Conservation (phyloP, 2,888 invertebrate species). For the Xestia c-nigrum region DNA sequence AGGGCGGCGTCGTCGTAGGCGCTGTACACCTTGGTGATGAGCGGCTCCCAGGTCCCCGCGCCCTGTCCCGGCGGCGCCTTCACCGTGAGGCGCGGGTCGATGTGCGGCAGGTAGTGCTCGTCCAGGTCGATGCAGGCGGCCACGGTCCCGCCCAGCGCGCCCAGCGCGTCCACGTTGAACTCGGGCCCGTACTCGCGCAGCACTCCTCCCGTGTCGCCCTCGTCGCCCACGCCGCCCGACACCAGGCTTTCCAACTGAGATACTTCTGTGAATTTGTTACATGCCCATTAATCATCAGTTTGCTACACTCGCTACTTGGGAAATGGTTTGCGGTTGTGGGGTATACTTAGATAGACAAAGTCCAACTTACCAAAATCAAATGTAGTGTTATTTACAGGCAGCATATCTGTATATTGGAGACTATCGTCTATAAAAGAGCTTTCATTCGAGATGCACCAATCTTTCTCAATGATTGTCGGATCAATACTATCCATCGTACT, state of each 20-base stretch:
- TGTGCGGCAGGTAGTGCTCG: slow-evolving; percentile 82
- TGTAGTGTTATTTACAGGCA: slow-evolving; percentile 66
- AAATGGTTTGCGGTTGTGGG: neutral
- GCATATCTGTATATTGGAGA: slow-evolving; percentile 68
- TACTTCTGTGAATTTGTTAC: slow-evolving; percentile 11
- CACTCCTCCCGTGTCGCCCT: slow-evolving; percentile 7
- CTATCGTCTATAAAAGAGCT: slow-evolving; percentile 53
- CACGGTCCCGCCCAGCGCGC: slow-evolving; percentile 20
- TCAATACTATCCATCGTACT: slow-evolving; percentile 77
- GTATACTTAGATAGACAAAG: neutral
- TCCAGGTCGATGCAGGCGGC: slow-evolving; percentile 71
- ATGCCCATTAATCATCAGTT: neutral
- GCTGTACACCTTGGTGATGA: slow-evolving; percentile 76
- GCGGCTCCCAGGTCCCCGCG: slow-evolving; percentile 74
- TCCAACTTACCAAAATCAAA: slow-evolving; percentile 73
- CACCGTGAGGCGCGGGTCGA: slow-evolving; percentile 82
- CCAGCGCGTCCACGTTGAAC: slow-evolving; percentile 66
- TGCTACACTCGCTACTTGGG: neutral
- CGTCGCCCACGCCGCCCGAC: neutral
- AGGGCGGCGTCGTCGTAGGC: slow-evolving; percentile 71
- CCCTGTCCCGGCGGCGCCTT: neutral
- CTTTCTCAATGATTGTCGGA: slow-evolving; percentile 71
- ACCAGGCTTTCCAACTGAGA: neutral
- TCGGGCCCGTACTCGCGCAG: slow-evolving; percentile 83
- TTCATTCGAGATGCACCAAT: slow-evolving; percentile 69